Percentiles rank a stretch among this genome's conserved stretches.
Conservation (phyloP, 2,888 invertebrate species). For the Drosophila meridionalis region DNA sequence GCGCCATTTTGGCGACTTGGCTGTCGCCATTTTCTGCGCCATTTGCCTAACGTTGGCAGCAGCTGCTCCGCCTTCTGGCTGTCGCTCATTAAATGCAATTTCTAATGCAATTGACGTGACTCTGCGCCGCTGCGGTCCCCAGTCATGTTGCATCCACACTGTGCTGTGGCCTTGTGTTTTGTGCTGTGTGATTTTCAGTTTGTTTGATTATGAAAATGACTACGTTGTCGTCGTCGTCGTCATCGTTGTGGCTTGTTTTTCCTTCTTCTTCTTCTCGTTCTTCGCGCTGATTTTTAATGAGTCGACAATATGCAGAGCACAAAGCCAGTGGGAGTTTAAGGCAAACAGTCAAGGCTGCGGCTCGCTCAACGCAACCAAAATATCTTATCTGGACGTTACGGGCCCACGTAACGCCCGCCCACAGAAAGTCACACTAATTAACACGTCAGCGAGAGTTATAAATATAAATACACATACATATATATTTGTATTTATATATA, state of each 20-base stretch:
- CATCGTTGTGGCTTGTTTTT: conserved; percentile 15
- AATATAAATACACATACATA: neutral
- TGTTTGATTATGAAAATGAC: conserved; percentile 73
- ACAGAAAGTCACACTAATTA: conserved; percentile 59
- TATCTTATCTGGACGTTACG: conserved; percentile 34
- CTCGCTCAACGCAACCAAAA: conserved; percentile 4
- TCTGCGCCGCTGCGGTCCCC: conserved; percentile 38
- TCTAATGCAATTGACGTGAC: conserved; percentile 76
- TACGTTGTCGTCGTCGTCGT: conserved; percentile 17
- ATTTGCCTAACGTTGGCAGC: conserved; percentile 55
- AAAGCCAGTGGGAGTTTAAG: conserved; percentile 27
- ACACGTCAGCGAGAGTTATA: conserved; percentile 50
- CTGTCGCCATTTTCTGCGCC: conserved; percentile 68
- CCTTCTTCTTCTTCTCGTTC: neutral
- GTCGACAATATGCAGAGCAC: conserved; percentile 53
- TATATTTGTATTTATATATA: conserved; percentile 4
- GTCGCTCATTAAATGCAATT: conserved; percentile 73
- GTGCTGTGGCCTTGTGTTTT: conserved; percentile 33
- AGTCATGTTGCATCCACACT: neutral
- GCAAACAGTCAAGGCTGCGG: conserved; percentile 25
- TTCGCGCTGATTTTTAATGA: conserved; percentile 66
- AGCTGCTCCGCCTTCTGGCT: conserved; percentile 29
- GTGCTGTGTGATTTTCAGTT: conserved; percentile 56
- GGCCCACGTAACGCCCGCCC: conserved; percentile 19
- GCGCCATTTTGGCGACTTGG: conserved; percentile 58